A percentile compares a stretch with the other conserved stretches of the same genome.
phyloP scores from a whole-genome alignment of 2,113 vertebrate species.

The Anseranas semipalmata region DNA sequence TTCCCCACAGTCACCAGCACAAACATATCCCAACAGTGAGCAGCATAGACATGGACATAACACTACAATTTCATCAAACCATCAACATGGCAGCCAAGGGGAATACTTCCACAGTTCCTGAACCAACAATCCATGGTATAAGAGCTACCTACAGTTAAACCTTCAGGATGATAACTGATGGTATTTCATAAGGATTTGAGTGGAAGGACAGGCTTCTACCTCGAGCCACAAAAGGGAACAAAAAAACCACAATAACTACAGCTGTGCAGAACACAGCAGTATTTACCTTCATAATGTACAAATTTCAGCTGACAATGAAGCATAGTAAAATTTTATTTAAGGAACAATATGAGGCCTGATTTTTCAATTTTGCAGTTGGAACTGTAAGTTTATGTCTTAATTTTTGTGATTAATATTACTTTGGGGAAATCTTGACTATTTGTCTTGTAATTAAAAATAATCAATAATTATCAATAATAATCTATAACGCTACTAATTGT shows the following conservation, averaged over 20 bases:
- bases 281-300: neutral
- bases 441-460: neutral
- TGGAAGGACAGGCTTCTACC: neutral
- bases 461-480: neutral
- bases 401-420: neutral
- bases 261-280: neutral
- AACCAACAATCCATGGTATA: neutral
- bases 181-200: neutral
- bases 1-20: neutral
- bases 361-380: neutral
- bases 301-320: neutral
- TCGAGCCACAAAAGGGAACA: neutral
- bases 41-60: accelerated
- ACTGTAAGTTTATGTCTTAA: neutral
- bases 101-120: neutral
- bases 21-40: neutral
- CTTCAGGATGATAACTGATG: neutral
- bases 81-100: neutral
- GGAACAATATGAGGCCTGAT: accelerated
- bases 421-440: neutral
- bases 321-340: neutral
- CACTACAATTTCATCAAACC: neutral
- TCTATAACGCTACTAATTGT: neutral
- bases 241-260: neutral
- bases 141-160: neutral